Base-by-base conservation (phyloP, 2,113 vertebrate species). In the human region DNA sequence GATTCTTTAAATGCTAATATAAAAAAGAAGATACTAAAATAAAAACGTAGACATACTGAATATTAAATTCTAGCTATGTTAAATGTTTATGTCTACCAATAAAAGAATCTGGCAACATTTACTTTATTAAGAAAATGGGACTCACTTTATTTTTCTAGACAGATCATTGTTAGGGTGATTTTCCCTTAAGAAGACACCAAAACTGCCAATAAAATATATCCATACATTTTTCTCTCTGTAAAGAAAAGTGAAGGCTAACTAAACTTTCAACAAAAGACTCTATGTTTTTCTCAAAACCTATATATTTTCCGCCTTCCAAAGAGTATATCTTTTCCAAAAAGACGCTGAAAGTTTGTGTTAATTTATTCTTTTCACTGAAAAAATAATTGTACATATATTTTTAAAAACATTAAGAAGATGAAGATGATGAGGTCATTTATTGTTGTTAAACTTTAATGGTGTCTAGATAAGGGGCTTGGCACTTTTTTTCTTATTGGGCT, bases 401-500 rank as follows among this genome's bases (percentile, higher is more conserved):
- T 80, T 93, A 92, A 96, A 97, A 98, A 94, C 32, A 94, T 96
- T 17, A 88, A 98, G 93, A 95, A 97, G 94, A 78, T 97, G 88
- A 30, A 76, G 73, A 78, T 97, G 94, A 96, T 98, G 98, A 99
- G 98, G 98, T 98, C 98, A 98, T 98, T 98, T 98, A 98, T 98
- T 98, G 98, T 97, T 98, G 97, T 97, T 98, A 97, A 98, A 98
- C 97, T 99, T 98, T 98, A 98, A 98, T 82, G 95, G 85, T 94
- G 52, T 97, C 96, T 98, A 97, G 98, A 97, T 97, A 81, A 85
- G 89, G 96, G 93, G 32, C 27, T 13, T 50, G 30, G 32, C 23
- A 8, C 27, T 90, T 96, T 93, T 93, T 78, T 92, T n/a, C 83
- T 88, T 87, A 59, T 96, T 78, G 95, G 86, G 97, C 98, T 32